phyloP scores from a whole-genome alignment of 2,888 invertebrate genomes.

The Orthosia gracilis region DNA sequence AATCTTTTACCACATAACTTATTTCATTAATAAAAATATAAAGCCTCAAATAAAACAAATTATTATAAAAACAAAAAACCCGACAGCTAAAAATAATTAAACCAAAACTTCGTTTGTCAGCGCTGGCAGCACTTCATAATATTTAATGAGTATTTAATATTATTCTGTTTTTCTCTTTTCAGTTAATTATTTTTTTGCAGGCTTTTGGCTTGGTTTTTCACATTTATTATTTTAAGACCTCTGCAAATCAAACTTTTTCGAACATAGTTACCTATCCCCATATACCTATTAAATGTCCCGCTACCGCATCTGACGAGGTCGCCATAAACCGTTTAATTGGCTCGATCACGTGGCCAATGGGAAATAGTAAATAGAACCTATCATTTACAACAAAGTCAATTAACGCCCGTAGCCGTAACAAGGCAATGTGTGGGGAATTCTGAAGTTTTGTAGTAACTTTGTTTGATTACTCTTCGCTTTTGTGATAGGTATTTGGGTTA shows the following conservation, averaged over 20 bases:
- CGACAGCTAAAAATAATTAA: no score
- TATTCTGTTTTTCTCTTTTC: no score
- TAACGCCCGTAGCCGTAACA: conserved; percentile 49
- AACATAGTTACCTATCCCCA: not conserved
- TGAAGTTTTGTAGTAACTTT: conserved; percentile 1
- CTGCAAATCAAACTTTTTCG: not conserved
- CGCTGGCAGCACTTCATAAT: no score
- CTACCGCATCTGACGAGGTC: conserved; percentile 29
- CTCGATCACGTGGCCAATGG: conserved; percentile 61
- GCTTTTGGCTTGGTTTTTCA: no score
- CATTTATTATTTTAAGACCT: not conserved
- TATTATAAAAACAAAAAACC: no score
- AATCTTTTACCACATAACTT: no score
- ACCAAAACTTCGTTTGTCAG: no score
- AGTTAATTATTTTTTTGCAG: no score
- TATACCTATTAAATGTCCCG: not conserved
- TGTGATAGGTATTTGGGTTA: no score
- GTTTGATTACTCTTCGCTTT: not conserved
- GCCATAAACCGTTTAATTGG: conserved; percentile 57
- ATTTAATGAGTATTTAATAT: no score
- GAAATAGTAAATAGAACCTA: conserved; percentile 66
- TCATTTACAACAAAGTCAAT: conserved; percentile 68
- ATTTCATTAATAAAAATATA: no score
- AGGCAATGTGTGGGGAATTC: conserved; percentile 5
- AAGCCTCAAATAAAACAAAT: no score